Evolutionary conservation across 2,113 vertebrate genomes (phyloP), one percentile per base, ranked within the genome.

Genomic region (Neopipo cinnamomea): DNA sequence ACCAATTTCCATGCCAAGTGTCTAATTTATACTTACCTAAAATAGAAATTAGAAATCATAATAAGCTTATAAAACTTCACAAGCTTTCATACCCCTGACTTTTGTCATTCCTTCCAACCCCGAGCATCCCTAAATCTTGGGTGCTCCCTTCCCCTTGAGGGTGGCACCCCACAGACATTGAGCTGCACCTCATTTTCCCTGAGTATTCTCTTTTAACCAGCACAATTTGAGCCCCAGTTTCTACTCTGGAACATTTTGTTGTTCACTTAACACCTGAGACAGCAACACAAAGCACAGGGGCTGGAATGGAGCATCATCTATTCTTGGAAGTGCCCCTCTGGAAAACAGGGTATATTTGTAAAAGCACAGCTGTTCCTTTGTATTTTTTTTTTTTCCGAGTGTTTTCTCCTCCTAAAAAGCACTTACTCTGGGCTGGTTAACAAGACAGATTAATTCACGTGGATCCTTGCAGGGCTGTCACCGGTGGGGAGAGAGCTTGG

Each of bases 381-480:
- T 62, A 23, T 50, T 50, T 91, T 61, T 55, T 6, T 27, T 52
- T 52, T 52, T 52, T 33, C 91, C 63, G 16, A 65, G 85, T 46
- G 78, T 52, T 93, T 30, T 81, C 78, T 74, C 33, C 79, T 88
- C 85, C 91, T 78, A 90, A 33, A 92, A 92, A 85, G 95, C 88
- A 86, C 92, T 90, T 68, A 52, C 82, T 41, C 12, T 22, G 92
- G 85, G 85, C 31, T 2, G 47, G 50, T 81, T 94, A 95, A 96
- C 39, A 53, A 93, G 90, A 71, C 92, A 91, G 95, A 92, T 95
- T 31, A 91, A 95, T 94, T 97, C 90, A 15, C 53, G 90, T 77
- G 90, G 85, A 95, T 96, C 90, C 76, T 74, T 87, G 65, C 76
- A 63, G 52, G 92, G 85, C 92, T 94, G 92, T 95, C 96, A 84